These are phyloP conservation scores for Pao palembangensis DNA, from an alignment of 2,113 vertebrate species.

Conservation along the genomic window DNA sequence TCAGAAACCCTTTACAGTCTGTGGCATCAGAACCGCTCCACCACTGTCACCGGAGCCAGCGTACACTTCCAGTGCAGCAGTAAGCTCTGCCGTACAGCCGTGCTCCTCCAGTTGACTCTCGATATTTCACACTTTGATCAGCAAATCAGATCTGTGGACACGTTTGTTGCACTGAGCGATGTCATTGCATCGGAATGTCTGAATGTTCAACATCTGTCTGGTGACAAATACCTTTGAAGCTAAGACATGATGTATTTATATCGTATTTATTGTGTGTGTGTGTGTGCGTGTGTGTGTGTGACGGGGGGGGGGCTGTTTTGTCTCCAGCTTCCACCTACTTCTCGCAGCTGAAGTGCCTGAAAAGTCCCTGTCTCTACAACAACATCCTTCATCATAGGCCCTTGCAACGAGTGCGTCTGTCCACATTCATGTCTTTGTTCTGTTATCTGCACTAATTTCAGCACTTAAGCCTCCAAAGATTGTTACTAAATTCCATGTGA, in stretches of 20 bases:
- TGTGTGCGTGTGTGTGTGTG: constrained; percentile 9
- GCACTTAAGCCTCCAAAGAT: constrained; percentile 4
- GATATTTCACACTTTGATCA: too few species aligned
- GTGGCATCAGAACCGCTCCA: constrained; percentile 35
- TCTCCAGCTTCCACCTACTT: too few species aligned
- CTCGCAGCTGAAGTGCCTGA: too few species aligned
- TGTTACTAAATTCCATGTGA: background rate
- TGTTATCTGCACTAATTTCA: constrained; percentile 25
- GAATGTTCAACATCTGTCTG: constrained; percentile 23
- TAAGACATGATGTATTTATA: constrained; percentile 6
- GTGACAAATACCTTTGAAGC: constrained; percentile 26
- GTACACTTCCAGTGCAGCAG: background rate
- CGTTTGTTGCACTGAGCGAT: background rate
- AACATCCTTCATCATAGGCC: too few species aligned
- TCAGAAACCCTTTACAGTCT: constrained; percentile 5
- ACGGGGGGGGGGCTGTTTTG: too few species aligned
- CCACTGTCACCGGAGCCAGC: constrained; percentile 2
- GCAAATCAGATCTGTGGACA: too few species aligned
- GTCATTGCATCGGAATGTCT: background rate
- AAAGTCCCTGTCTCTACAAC: too few species aligned
- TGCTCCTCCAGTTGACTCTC: too few species aligned
- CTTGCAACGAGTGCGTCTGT: background rate
- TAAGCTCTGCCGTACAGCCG: background rate
- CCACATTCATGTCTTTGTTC: constrained; percentile 17
- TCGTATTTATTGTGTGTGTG: constrained; percentile 28